Evolutionary conservation across 2,888 invertebrate species (phyloP), one percentile per base, ranked within the genome.

Genomic region (Sicus ferrugineus): DNA sequence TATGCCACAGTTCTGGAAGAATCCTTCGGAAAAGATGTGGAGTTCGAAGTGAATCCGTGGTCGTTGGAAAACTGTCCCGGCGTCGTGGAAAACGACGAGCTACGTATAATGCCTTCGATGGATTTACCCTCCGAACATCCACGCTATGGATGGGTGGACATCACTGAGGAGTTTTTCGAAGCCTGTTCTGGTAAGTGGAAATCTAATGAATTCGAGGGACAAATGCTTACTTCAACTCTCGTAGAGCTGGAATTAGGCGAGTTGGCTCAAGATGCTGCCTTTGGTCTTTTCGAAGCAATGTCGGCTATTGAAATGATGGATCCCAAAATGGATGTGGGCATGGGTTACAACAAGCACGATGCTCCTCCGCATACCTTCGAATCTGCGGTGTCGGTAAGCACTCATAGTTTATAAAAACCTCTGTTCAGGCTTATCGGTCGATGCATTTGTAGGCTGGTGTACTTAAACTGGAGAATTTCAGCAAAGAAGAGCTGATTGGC

Each of bases 301-400:
- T 97, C 98, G 0, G 98, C 98, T 0, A 98, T 99, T 78, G 98
- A 99, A 86, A 97, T 99, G 95, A 98, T 98, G 98, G 98, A 99
- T 84, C 98, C 98, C 0, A 99, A 98, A 88, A 99, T 99, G 98
- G 99, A 99, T 88, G 97, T 97, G 1, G 98, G 98, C 6, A 97
- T 98, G 96, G 87, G 95, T 74, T 97, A 96, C 83, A 97, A 97
- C 83, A 89, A 96, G 74, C 93, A 93, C 16, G 91, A 90, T 79
- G 91, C 93, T 69, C 93, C 93, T 80, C 93, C 95, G 6, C 89
- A 94, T 54, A 94, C 93, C 70, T 95, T 97, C 81, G 92, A 93
- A 75, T 93, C 95, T 81, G 94, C 96, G 65, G 90, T 96, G 34
- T 89, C 91, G 81, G 94, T 93, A 83, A 83, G n/a, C 74, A 23